A percentile compares a stretch with the other conserved stretches of the same genome.
Evolutionary conservation across 1,140 invertebrate species (phyloP).

Genomic region (Melitaea cinxia): DNA sequence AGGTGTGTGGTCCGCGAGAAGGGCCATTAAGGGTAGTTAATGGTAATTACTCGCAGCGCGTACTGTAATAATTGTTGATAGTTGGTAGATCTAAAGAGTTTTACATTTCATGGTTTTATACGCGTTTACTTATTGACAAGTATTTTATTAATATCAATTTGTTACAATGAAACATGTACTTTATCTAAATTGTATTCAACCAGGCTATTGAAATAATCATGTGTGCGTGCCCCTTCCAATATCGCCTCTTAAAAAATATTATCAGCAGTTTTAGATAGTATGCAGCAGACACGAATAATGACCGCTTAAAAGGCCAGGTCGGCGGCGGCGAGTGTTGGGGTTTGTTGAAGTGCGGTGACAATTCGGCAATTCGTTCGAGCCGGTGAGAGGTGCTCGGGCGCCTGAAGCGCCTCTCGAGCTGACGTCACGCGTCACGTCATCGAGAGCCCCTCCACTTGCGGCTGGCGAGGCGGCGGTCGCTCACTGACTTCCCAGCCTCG

Average conservation of each 20-base stretch:
- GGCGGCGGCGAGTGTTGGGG: slow-evolving; percentile 6
- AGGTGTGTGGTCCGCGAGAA: neutral
- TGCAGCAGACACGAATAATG: slow-evolving; percentile 13
- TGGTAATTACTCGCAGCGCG: neutral
- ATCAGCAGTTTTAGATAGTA: slow-evolving; percentile 15
- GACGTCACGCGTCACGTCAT: slow-evolving; percentile 13
- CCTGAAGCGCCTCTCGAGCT: slow-evolving; percentile 17
- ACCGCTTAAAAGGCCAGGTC: slow-evolving; percentile 5
- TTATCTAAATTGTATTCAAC: neutral
- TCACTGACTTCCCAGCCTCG: neutral
- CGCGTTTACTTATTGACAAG: too few species aligned
- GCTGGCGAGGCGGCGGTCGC: neutral
- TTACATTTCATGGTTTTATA: too few species aligned
- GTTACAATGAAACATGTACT: too few species aligned
- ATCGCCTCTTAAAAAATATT: neutral
- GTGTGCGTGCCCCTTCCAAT: neutral
- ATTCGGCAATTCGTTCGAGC: slow-evolving; percentile 13
- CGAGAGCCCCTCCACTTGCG: slow-evolving; percentile 8
- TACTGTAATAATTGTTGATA: neutral
- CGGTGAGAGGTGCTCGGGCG: slow-evolving; percentile 14
- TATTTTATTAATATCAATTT: too few species aligned
- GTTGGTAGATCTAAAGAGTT: too few species aligned
- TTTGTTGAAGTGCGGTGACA: slow-evolving; percentile 9
- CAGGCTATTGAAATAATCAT: neutral
- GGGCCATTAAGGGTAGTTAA: neutral